These are phyloP conservation scores for Puntigrus tetrazona DNA, from an alignment of 2,113 vertebrate genomes.

Conservation along the genomic window DNA sequence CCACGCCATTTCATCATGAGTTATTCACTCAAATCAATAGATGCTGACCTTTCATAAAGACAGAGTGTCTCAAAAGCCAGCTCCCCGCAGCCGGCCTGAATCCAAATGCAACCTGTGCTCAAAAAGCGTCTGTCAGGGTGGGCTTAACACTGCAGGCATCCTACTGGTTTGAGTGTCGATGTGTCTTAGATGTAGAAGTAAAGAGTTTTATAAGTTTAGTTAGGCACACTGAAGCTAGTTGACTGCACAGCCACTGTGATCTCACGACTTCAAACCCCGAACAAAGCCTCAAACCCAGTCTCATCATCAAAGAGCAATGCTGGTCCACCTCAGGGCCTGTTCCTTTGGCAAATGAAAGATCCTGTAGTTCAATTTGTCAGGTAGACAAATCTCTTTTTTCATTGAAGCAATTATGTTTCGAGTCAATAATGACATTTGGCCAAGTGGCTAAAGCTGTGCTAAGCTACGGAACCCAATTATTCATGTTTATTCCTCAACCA, in stretches of 20 bases:
- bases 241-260: neutral
- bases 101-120: neutral
- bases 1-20: conserved; percentile 7
- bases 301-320: conserved; percentile 4
- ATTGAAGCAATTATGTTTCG: neutral
- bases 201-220: neutral
- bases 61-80: conserved; percentile 12
- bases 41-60: conserved; percentile 17
- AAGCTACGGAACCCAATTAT: neutral
- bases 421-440: neutral
- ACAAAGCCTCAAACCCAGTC: neutral
- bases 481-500: neutral
- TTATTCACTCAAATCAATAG: conserved; percentile 40
- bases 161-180: neutral
- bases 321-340: neutral
- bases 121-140: conserved; percentile 11
- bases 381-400: neutral
- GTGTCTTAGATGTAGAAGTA: neutral
- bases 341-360: conserved; percentile 2
- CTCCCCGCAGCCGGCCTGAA: conserved; percentile 15
- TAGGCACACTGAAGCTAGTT: neutral
- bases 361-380: neutral
- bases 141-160: conserved; percentile 8
- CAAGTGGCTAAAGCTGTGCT: neutral
- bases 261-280: neutral